Evolutionary conservation across 2,888 invertebrate species (phyloP), one percentile per base, ranked within the genome.

Genomic region (Nymphalis polychloros): DNA sequence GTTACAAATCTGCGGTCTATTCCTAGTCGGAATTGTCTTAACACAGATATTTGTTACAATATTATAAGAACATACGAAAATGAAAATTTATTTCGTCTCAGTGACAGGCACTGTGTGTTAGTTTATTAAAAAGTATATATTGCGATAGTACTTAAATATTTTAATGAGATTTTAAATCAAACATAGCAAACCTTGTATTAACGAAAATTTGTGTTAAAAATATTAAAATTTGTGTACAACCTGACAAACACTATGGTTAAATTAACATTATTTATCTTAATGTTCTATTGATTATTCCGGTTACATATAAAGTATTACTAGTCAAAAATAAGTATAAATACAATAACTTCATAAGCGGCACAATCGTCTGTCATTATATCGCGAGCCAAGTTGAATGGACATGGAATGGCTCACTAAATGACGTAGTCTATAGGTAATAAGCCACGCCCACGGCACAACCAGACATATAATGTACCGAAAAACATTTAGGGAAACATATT

Each of bases 341-440:
- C 55, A 48, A 55, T 52, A 31, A 49, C 48, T 55, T 62, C 49
- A 63, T 68, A 61, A 68, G 68, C 53, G 64, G 67, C 63, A 59
- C 67, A 67, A 67, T 60, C 59, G 63, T 63, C 52, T 63, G 53
- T 63, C 59, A 57, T 67, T 64, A 67, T 55, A 53, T 57, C 63
- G 60, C 60, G 67, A 53, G 70, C 70, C 70, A 67, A 70, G 70
- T 70, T 68, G 69, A 68, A 70, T 67, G 69, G 76, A 62, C 67
- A 64, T 47, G 62, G 46, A 68, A 68, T 70, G 64, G 73, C 63
- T 67, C 63, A 60, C 69, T 69, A 68, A 72, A 72, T 69, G 61
- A 67, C 55, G 61, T 41, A 66, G 66, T 61, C 60, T 48, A 53
- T 61, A 57, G 59, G 60, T 57, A 65, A 61, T 52, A 64, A 50